phyloP scores from a whole-genome alignment of 2,797 vertebrate species.

The Microtus obscurus region DNA sequence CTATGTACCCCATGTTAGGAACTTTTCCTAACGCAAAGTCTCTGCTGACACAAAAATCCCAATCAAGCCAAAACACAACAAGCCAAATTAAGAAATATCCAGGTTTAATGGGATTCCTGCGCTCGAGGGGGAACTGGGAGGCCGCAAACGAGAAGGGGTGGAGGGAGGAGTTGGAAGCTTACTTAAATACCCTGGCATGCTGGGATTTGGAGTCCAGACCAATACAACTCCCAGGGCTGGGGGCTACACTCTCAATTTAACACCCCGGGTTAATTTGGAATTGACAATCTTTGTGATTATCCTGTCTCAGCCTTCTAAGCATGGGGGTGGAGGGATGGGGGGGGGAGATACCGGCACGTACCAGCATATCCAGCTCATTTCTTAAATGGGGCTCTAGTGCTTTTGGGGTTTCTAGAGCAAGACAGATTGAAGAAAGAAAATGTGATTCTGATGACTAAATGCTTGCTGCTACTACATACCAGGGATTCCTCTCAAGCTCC shows the following conservation, averaged over 20 bases:
- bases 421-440: conserved; percentile 46
- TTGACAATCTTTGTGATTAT: background rate
- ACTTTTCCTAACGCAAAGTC: no score
- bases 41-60: no score
- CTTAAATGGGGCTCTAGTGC: background rate
- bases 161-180: no score
- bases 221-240: no score
- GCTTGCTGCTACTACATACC: background rate
- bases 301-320: background rate
- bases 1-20: background rate
- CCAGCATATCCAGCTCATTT: background rate
- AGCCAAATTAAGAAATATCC: no score
- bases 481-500: conserved; percentile 41
- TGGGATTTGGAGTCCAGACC: no score
- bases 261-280: background rate
- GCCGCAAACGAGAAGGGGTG: fast-evolving
- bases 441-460: conserved; percentile 26
- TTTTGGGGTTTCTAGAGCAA: conserved; percentile 48
- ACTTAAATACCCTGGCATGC: no score
- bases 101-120: no score
- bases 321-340: no score
- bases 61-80: no score
- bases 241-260: no score
- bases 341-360: background rate
- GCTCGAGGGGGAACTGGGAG: no score